These are phyloP conservation scores for Daphoenositta chrysoptera DNA, from an alignment of 2,113 vertebrate species.

Conservation along the genomic window DNA sequence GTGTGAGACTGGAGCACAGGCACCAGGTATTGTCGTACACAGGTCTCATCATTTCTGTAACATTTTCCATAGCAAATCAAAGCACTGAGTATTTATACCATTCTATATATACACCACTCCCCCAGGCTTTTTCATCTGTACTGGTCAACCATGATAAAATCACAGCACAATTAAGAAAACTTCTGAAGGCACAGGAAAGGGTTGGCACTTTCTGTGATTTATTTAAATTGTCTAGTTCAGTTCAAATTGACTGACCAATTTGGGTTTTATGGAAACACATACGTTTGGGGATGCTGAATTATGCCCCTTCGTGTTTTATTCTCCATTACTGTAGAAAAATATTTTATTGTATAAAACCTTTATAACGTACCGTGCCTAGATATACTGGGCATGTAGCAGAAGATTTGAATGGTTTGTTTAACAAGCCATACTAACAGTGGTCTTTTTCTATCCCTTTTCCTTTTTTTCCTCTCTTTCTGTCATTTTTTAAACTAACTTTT, in stretches of 20 bases:
- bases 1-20: neutral
- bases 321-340: neutral
- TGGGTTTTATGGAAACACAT: neutral
- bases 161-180: slow-evolving; percentile 29
- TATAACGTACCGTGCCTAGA: neutral
- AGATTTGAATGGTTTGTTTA: slow-evolving; percentile 31
- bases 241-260: neutral
- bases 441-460: neutral
- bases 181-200: slow-evolving; percentile 12
- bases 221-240: slow-evolving; percentile 8
- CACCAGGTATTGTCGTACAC: neutral
- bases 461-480: neutral
- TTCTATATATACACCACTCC: neutral
- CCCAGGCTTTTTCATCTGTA: neutral
- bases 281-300: neutral
- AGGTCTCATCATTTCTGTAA: neutral
- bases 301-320: neutral
- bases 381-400: slow-evolving; percentile 6
- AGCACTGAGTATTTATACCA: slow-evolving; percentile 22
- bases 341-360: slow-evolving; percentile 47
- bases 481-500: slow-evolving; percentile 17
- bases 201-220: slow-evolving; percentile 12
- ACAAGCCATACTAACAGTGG: slow-evolving; percentile 11
- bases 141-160: neutral
- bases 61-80: slow-evolving; percentile 11